These are phyloP conservation scores for Poeciliopsis retropinna DNA, from an alignment of 2,113 vertebrate species.

Conservation along the genomic window DNA sequence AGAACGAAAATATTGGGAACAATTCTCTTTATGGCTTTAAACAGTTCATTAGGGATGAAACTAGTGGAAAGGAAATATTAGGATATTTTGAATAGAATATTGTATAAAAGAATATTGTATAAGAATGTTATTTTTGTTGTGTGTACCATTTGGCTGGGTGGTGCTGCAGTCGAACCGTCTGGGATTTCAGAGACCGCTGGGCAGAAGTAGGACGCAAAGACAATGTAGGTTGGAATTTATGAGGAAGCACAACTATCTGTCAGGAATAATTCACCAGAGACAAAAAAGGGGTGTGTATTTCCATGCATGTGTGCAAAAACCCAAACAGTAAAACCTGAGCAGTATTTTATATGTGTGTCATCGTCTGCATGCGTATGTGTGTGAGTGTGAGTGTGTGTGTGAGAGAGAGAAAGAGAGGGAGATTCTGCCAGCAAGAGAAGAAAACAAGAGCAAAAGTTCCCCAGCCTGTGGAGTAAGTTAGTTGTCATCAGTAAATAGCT, in stretches of 20 bases:
- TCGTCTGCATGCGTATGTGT: slow-evolving; percentile 1
- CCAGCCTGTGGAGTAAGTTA: slow-evolving; percentile 43
- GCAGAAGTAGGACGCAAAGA: slow-evolving; percentile 52
- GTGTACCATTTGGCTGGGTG: slow-evolving; percentile 12
- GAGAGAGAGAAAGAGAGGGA: not conserved
- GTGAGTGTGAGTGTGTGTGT: slow-evolving; percentile 4
- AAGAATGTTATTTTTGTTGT: slow-evolving; percentile 12
- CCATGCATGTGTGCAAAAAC: slow-evolving; percentile 16
- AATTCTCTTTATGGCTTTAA: not conserved
- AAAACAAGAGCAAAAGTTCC: slow-evolving; percentile 37
- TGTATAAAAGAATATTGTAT: not conserved
- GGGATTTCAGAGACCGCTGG: slow-evolving; percentile 15
- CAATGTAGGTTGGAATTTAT: slow-evolving; percentile 61
- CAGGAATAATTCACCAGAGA: slow-evolving; percentile 53
- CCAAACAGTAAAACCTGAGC: slow-evolving; percentile 23
- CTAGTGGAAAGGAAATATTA: not conserved
- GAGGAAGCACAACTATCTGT: slow-evolving; percentile 41
- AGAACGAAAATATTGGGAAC: too few species aligned
- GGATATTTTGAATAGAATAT: not conserved
- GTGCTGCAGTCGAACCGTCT: not conserved
- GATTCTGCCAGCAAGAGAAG: slow-evolving; percentile 16
- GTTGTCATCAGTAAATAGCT: slow-evolving; percentile 62
- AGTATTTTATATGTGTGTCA: slow-evolving; percentile 3
- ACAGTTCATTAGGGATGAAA: not conserved
- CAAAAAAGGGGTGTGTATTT: slow-evolving; percentile 11